Percentiles rank a stretch among this genome's conserved stretches.
Evolutionary conservation across 2,113 vertebrate genomes (phyloP).

Genomic region (Rana temporaria): DNA sequence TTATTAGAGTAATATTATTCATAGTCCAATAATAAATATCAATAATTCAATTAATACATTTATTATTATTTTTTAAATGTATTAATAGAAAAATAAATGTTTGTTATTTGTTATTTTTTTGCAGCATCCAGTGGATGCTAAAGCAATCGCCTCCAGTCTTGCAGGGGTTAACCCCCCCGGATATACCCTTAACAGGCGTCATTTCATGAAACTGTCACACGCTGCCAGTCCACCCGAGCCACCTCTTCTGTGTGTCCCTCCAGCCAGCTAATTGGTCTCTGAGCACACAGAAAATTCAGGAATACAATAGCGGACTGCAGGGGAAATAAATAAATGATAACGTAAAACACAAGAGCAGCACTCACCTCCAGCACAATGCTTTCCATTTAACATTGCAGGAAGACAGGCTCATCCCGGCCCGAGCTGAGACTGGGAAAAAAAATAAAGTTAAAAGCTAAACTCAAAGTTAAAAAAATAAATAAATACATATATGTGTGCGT

Average conservation of each 20-base stretch:
- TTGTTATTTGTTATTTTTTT: no score
- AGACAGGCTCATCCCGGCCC: no score
- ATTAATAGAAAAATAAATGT: no score
- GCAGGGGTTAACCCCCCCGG: constrained; percentile 5
- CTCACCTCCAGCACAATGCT: constrained; percentile 41
- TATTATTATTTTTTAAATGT: no score
- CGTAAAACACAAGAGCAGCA: constrained; percentile 8
- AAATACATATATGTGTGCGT: no score
- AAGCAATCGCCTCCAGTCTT: not conserved
- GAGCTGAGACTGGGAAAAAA: not conserved
- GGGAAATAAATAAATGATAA: constrained; percentile 56
- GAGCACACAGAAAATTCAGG: constrained; percentile 27
- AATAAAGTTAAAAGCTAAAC: not conserved
- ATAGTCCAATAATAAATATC: no score
- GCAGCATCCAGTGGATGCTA: no score
- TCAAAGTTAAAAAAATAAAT: no score
- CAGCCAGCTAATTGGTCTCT: constrained; percentile 48
- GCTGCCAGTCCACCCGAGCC: not conserved
- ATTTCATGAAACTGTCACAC: constrained; percentile 28
- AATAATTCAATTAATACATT: no score
- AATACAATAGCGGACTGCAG: constrained; percentile 49
- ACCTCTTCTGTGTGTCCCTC: not conserved
- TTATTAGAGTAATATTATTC: no score
- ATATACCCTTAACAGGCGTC: not conserved
- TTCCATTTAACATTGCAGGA: constrained; percentile 2